A percentile compares a stretch with the other conserved stretches of the same genome.
Evolutionary conservation across 1,140 invertebrate genomes (phyloP).

Genomic region (Drosophila asahinai): DNA sequence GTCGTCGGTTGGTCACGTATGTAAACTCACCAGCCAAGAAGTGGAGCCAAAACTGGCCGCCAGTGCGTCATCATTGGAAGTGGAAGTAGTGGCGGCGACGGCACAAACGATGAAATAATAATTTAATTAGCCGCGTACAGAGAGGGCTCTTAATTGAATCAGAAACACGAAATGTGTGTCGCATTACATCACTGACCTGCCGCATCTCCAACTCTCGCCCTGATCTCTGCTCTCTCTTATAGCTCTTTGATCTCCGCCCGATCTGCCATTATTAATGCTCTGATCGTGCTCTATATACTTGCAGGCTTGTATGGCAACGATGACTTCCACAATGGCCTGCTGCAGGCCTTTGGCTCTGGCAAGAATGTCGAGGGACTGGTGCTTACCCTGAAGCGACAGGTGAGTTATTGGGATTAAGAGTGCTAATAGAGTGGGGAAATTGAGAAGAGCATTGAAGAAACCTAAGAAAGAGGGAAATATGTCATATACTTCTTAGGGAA

Average conservation of each 20-base stretch:
- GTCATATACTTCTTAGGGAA: no score
- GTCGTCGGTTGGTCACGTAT: conserved; percentile 50
- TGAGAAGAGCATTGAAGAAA: no score
- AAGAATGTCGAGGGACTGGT: conserved; percentile 91
- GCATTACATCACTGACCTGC: conserved; percentile 40
- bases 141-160: conserved; percentile 69
- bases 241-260: conserved; percentile 4
- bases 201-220: not conserved
- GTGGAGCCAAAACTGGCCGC: conserved; percentile 5
- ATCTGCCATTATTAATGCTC: not conserved
- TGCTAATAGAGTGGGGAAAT: not conserved
- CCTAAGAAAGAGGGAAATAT: no score
- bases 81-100: conserved; percentile 2
- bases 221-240: not conserved
- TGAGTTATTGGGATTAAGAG: conserved; percentile 36
- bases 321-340: conserved; percentile 95
- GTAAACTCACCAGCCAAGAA: conserved; percentile 42
- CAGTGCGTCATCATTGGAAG: conserved; percentile 39
- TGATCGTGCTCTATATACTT: conserved; percentile 18
- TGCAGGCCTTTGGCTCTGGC: conserved; percentile 91
- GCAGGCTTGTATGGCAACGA: conserved; percentile 96
- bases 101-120: conserved; percentile 66
- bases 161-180: conserved; percentile 48
- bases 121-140: conserved; percentile 66
- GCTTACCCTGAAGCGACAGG: conserved; percentile 90